phyloP scores from a whole-genome alignment of 2,888 invertebrate genomes.

The Rotaria macrura region DNA sequence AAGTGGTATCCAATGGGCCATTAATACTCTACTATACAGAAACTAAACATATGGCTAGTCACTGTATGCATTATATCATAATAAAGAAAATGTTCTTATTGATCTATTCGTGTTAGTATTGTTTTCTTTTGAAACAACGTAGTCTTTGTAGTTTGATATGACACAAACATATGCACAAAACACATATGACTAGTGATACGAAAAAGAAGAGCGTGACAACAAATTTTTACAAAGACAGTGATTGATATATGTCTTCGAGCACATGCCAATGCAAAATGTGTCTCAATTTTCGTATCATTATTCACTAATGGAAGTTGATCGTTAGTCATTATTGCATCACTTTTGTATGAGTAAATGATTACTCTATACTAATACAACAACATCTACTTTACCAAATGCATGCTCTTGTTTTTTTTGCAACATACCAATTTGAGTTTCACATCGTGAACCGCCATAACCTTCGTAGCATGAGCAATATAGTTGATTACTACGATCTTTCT shows the following conservation, averaged over 20 bases:
- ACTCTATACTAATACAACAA: background rate
- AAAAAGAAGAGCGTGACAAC: background rate
- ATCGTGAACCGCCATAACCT: background rate
- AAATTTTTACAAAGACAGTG: background rate
- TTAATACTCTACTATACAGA: background rate
- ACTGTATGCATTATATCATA: background rate
- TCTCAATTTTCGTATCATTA: background rate
- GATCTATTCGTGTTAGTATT: background rate
- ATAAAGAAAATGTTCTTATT: background rate
- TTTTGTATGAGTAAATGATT: background rate
- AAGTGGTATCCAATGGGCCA: background rate
- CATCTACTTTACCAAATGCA: background rate
- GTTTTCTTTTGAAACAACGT: background rate
- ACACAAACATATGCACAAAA: background rate
- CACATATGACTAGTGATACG: background rate
- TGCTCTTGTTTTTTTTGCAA: background rate
- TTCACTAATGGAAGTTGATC: background rate
- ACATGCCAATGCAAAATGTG: background rate
- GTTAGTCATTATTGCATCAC: background rate
- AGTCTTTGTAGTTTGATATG: background rate
- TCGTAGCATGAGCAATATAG: background rate
- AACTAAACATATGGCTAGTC: background rate
- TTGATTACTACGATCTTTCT: background rate
- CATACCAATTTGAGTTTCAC: conserved; percentile 1
- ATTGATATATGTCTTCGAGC: background rate